Percentiles rank a stretch among this genome's conserved stretches.
Evolutionary conservation across 2,888 invertebrate species (phyloP).

Genomic region (Chloromyia formosa): DNA sequence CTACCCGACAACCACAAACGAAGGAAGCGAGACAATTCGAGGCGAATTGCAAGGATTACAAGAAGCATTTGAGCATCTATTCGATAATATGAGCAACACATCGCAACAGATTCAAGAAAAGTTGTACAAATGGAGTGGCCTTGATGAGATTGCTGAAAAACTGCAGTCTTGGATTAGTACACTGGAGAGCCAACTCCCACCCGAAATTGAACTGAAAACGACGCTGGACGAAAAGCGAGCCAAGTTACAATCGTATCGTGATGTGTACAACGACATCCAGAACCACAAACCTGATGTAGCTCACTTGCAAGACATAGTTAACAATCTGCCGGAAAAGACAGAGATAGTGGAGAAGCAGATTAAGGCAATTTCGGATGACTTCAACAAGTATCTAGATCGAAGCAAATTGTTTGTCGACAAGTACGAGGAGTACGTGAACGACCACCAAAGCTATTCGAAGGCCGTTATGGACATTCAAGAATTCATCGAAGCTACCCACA

Average conservation of each 20-base stretch:
- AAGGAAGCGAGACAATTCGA: constrained; percentile 86
- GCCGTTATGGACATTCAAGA: constrained; percentile 87
- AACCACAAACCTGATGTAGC: constrained; percentile 86
- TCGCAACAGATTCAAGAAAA: constrained; percentile 85
- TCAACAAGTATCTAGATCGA: constrained; percentile 74
- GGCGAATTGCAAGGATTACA: constrained; percentile 85
- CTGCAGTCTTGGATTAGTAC: constrained; percentile 82
- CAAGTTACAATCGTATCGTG: constrained; percentile 85
- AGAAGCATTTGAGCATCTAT: constrained; percentile 81
- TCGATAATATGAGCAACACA: constrained; percentile 79
- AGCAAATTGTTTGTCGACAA: constrained; percentile 81
- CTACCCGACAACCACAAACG: constrained; percentile 84
- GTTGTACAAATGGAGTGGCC: constrained; percentile 87
- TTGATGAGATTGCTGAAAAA: constrained; percentile 84
- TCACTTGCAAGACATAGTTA: constrained; percentile 81
- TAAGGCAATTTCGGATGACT: constrained; percentile 75
- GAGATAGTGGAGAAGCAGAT: constrained; percentile 79
- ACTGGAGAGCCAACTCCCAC: constrained; percentile 78
- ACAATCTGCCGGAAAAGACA: constrained; percentile 80
- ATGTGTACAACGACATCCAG: constrained; percentile 82
- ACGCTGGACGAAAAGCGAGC: constrained; percentile 91
- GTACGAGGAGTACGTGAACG: constrained; percentile 87
- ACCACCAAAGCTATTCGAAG: constrained; percentile 88
- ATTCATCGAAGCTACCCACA: constrained; percentile 85
- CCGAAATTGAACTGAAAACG: constrained; percentile 81